Base-by-base conservation (phyloP, 2,113 vertebrate genomes). In the Phyllopteryx taeniolatus region DNA sequence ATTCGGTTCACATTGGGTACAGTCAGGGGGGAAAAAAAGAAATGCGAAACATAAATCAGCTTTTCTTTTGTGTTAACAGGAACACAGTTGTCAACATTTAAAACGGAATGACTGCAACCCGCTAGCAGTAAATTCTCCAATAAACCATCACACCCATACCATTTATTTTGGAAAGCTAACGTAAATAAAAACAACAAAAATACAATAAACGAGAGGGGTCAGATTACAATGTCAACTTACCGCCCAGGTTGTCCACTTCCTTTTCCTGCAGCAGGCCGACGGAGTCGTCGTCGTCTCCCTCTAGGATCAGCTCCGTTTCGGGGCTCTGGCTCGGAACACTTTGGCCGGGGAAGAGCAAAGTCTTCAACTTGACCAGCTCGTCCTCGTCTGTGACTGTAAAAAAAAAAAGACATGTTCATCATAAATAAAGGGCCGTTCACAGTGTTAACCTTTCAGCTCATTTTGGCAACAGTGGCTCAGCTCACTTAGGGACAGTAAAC, bases 201-300 rank as follows among this genome's bases (percentile, higher is more conserved):
- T 1, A 2, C 49, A 51, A 15, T 6, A 19, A 53, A 53, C 5
- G 49, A 19, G 49, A 4, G 12, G 35, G 6, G 53, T 10, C 1
- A 20, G 20, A 54, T 4, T n/a, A 0, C 2, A 54, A 56, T 11
- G 8, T 51, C 42, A 54, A 83, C 87, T 91, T 93, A 99, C 97
- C 96, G 87, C 95, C 96, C 67, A 98, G 90, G 84, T 95, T 96
- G 92, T 98, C 97, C 61, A 96, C 94, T 84, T 99, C 97, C 70
- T 98, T 98, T 86, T 98, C 97, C 76, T 98, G 96, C 57, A 99
- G 92, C 68, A 98, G 91, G 76, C 96, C 98, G 85, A 94, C 94
- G 0, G 93, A 90, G 67, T 99, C 97, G 8, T 99, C 97, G 8
- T 99, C 96, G 7, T 99, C 97, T 60, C 94, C 96, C 83, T 98